Evolutionary conservation across 2,113 vertebrate genomes (phyloP).

Genomic region (Hemichromis elongatus): DNA sequence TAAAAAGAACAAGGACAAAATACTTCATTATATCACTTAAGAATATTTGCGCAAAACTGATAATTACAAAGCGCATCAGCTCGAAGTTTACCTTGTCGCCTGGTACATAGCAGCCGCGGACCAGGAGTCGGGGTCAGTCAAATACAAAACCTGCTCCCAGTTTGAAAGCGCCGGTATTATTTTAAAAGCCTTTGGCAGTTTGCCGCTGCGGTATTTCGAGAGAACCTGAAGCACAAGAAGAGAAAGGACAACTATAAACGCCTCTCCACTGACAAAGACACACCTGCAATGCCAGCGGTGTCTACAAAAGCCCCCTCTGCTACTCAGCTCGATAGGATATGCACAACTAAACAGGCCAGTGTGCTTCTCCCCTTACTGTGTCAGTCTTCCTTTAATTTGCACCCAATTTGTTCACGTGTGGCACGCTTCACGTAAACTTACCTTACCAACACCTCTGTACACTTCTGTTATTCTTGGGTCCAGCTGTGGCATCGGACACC

Average conservation of each 20-base stretch:
- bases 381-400: neutral
- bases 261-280: neutral
- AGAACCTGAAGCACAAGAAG: conserved; percentile 77
- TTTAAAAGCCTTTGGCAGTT: conserved; percentile 96
- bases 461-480: conserved; percentile 88
- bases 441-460: conserved; percentile 89
- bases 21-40: neutral
- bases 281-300: neutral
- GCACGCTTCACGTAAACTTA: conserved; percentile 29
- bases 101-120: conserved; percentile 97
- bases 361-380: neutral
- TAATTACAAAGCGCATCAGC: neutral
- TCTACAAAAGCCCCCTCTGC: neutral
- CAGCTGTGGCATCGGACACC: conserved; percentile 82
- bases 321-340: neutral
- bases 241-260: neutral
- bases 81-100: conserved; percentile 82
- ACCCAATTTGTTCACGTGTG: neutral
- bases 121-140: conserved; percentile 92
- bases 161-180: conserved; percentile 94
- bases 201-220: conserved; percentile 91
- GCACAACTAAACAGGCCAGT: neutral
- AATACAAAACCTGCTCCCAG: conserved; percentile 96
- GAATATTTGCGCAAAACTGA: neutral
- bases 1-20: neutral